A percentile compares a stretch with the other conserved stretches of the same genome.
Evolutionary conservation across 2,888 invertebrate genomes (phyloP).

Genomic region (Timandra comae): DNA sequence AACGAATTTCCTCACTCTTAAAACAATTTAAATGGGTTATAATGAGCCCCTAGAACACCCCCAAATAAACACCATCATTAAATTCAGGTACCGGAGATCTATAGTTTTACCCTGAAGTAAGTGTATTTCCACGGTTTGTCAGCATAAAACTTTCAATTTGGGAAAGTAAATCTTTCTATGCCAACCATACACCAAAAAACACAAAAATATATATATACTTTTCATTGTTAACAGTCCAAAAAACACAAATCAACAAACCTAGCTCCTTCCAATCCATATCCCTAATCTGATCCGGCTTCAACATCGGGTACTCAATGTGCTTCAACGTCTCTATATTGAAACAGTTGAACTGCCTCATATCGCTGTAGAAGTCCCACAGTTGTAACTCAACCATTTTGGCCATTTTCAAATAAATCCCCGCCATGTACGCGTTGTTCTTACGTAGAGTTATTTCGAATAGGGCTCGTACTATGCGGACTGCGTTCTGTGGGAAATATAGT

Average conservation of each 20-base stretch:
- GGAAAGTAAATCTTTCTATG: not conserved
- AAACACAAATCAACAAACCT: constrained; percentile 62
- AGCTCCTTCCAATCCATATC: constrained; percentile 94
- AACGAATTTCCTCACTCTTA: no score
- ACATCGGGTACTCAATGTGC: constrained; percentile 86
- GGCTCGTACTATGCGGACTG: constrained; percentile 92
- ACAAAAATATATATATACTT: not conserved
- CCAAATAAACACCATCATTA: no score
- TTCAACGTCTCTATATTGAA: constrained; percentile 86
- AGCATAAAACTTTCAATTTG: no score
- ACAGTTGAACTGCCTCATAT: constrained; percentile 89
- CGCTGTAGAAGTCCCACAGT: constrained; percentile 91
- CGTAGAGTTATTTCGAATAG: constrained; percentile 95
- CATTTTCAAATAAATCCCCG: constrained; percentile 88
- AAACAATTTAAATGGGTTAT: no score
- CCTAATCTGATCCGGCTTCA: constrained; percentile 85
- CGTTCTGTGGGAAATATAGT: constrained; percentile 87
- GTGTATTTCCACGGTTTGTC: no score
- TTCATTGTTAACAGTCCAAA: not conserved
- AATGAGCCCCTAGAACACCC: no score
- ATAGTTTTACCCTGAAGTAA: no score
- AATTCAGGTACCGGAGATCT: no score
- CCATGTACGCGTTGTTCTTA: constrained; percentile 92
- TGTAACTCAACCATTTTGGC: constrained; percentile 96
- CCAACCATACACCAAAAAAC: not conserved